phyloP scores from a whole-genome alignment of 2,113 vertebrate species.

The Grammomys surdaster region DNA sequence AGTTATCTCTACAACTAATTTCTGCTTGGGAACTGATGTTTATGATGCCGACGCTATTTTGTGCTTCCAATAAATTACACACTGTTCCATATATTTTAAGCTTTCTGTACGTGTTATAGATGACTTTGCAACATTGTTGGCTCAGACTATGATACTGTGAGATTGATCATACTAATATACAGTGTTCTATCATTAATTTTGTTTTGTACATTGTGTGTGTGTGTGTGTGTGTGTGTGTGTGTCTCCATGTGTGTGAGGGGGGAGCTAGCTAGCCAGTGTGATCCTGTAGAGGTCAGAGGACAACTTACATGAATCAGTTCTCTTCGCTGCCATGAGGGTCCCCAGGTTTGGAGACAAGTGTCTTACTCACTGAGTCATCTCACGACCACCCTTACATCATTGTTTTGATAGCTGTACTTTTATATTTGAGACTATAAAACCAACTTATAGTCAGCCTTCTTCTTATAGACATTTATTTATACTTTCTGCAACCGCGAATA shows the following conservation, averaged over 20 bases:
- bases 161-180: background rate
- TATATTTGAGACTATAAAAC: slow-evolving; percentile 31
- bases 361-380: background rate
- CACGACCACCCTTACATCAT: background rate
- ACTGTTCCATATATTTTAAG: slow-evolving; percentile 33
- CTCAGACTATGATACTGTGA: slow-evolving; percentile 6
- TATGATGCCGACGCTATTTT: slow-evolving; percentile 16
- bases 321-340: background rate
- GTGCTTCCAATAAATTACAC: slow-evolving; percentile 20
- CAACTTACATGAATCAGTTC: background rate
- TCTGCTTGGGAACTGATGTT: slow-evolving; percentile 18
- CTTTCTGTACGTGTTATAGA: slow-evolving; percentile 10
- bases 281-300: background rate
- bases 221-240: background rate
- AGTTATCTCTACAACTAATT: slow-evolving; percentile 35
- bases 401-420: slow-evolving; percentile 53
- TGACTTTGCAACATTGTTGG: background rate
- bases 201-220: background rate
- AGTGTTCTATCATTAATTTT: background rate
- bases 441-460: slow-evolving; percentile 41
- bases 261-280: background rate
- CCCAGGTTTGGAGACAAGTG: background rate
- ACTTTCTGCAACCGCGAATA: slow-evolving; percentile 29
- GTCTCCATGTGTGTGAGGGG: background rate
- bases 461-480: slow-evolving; percentile 3